Conservation (phyloP, 2,797 vertebrate species). For the Chlorospingus flavigularis region DNA sequence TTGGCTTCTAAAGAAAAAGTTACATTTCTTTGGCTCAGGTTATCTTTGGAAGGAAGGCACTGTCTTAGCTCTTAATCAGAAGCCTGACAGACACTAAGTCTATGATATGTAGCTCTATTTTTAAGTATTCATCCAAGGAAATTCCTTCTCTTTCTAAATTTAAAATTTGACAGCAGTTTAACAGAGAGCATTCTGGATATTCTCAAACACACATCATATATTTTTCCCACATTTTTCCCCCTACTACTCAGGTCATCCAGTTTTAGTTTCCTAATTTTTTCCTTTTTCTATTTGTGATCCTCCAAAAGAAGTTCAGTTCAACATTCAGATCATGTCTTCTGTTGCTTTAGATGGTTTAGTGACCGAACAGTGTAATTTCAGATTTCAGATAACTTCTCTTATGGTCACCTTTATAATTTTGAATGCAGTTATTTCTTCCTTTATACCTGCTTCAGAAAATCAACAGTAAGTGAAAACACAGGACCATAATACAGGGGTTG, state of each 20-base stretch:
- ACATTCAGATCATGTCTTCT: background rate
- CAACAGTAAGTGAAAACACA: background rate
- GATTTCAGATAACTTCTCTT: background rate
- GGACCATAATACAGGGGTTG: background rate
- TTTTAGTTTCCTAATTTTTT: background rate
- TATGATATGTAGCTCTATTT: background rate
- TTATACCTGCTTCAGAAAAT: background rate
- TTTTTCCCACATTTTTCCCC: constrained; percentile 16
- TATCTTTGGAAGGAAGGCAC: background rate
- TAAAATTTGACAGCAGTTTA: constrained; percentile 9
- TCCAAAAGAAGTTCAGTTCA: background rate
- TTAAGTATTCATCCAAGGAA: background rate
- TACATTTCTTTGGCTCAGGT: background rate
- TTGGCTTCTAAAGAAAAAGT: background rate
- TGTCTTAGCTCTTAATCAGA: background rate
- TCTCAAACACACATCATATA: constrained; percentile 38
- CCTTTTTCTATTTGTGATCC: background rate
- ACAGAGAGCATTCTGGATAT: background rate
- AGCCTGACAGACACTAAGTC: background rate
- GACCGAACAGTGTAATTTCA: background rate
- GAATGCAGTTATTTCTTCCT: background rate
- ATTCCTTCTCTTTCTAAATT: constrained; percentile 4
- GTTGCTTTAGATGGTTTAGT: background rate
- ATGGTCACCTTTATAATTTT: background rate
- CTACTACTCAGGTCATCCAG: background rate